phyloP scores from a whole-genome alignment of 2,797 vertebrate species.

The Hoplostethus atlanticus region DNA sequence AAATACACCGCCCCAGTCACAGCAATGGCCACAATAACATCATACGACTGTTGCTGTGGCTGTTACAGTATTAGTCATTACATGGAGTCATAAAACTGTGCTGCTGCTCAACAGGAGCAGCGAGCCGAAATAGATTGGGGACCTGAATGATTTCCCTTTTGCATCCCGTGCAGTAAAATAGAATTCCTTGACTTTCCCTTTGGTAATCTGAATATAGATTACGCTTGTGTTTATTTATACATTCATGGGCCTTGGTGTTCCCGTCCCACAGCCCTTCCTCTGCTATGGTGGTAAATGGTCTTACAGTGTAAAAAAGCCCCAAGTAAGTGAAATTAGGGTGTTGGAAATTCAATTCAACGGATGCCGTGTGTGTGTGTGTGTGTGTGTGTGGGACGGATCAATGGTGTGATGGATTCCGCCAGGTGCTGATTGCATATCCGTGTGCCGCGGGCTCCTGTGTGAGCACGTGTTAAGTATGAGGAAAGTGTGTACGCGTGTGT shows the following conservation, averaged over 20 bases:
- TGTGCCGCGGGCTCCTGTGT: slow-evolving; percentile 40
- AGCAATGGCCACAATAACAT: slow-evolving; percentile 64
- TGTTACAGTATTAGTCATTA: slow-evolving; percentile 76
- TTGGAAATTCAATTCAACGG: slow-evolving; percentile 72
- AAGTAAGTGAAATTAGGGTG: slow-evolving; percentile 72
- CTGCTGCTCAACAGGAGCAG: slow-evolving; percentile 55
- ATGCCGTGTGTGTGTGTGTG: slow-evolving; percentile 34
- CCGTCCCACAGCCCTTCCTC: slow-evolving; percentile 33
- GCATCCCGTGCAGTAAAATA: slow-evolving; percentile 65
- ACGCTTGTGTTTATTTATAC: slow-evolving; percentile 73
- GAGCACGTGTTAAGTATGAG: slow-evolving; percentile 68
- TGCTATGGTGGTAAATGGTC: slow-evolving; percentile 52
- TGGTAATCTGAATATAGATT: slow-evolving; percentile 78
- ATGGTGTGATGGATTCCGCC: slow-evolving; percentile 57
- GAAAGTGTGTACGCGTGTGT: slow-evolving; percentile 30
- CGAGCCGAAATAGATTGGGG: slow-evolving; percentile 60
- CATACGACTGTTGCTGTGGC: slow-evolving; percentile 58
- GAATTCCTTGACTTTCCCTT: slow-evolving; percentile 71
- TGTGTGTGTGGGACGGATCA: slow-evolving; percentile 53
- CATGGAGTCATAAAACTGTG: slow-evolving; percentile 65
- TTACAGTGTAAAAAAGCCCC: slow-evolving; percentile 48
- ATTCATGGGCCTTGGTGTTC: slow-evolving; percentile 58
- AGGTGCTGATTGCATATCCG: slow-evolving; percentile 75
- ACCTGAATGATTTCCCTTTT: slow-evolving; percentile 72
- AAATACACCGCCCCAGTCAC: slow-evolving; percentile 54